phyloP scores from a whole-genome alignment of 2,888 invertebrate genomes.

The Fragum sueziense region DNA sequence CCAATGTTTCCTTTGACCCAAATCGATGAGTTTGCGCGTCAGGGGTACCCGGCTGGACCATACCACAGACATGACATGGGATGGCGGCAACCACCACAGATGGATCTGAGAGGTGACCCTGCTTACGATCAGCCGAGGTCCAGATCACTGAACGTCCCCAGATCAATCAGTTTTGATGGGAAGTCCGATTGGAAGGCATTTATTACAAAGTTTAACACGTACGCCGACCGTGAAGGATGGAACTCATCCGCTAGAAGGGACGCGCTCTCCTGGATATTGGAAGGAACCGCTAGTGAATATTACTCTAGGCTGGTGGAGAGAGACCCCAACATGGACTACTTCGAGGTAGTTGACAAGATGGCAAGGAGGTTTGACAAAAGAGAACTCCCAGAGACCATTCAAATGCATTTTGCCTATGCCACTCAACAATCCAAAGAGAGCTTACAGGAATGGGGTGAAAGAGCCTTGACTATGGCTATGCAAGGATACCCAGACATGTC shows the following conservation, averaged over 20 bases:
- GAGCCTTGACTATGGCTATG: not conserved
- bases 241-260: not conserved
- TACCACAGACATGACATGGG: not conserved
- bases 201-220: not conserved
- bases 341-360: not conserved
- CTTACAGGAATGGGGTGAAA: not conserved
- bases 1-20: constrained; percentile 2
- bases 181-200: not conserved
- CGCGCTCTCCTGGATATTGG: not conserved
- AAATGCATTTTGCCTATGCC: constrained; percentile 8
- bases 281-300: not conserved
- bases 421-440: not conserved
- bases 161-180: not conserved
- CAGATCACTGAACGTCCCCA: not conserved
- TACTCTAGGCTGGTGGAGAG: constrained; percentile 12
- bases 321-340: not conserved
- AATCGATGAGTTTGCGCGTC: constrained; percentile 2
- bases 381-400: constrained; percentile 3
- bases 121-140: not conserved
- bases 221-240: not conserved
- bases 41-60: not conserved
- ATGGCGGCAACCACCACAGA: not conserved
- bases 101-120: not conserved
- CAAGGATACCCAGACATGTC: not conserved
- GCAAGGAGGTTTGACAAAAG: not conserved